A percentile compares a stretch with the other conserved stretches of the same genome.
Conservation (phyloP, 2,113 vertebrate species). For the Sporophila hypoxantha region DNA sequence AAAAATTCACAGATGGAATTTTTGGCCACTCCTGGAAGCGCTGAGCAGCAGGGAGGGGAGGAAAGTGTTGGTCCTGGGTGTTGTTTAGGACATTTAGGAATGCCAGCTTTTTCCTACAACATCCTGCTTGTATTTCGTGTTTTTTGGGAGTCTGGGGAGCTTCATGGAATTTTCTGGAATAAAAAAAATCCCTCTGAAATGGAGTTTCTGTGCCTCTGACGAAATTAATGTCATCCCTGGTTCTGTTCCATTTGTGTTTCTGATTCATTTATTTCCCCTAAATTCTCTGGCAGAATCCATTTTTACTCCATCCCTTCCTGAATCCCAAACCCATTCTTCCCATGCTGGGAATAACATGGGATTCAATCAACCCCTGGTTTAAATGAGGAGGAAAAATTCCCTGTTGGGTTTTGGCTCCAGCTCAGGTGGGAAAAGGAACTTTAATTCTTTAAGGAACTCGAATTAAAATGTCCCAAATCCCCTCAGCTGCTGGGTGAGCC, state of each 20-base stretch:
- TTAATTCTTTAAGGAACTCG: not conserved
- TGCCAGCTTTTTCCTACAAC: not conserved
- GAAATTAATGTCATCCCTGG: not conserved
- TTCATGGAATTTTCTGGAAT: not conserved
- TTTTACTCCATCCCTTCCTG: not conserved
- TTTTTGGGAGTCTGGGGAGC: not conserved
- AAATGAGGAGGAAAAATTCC: not conserved
- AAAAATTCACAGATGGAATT: not conserved
- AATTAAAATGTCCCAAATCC: not conserved
- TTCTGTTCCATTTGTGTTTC: not conserved
- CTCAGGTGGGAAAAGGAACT: not conserved
- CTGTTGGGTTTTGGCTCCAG: not conserved
- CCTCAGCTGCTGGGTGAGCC: not conserved
- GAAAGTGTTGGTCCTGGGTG: accelerated
- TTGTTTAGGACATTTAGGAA: not conserved
- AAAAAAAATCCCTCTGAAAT: not conserved
- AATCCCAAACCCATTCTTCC: not conserved
- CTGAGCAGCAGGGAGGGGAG: not conserved
- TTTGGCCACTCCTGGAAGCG: accelerated
- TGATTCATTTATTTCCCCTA: not conserved
- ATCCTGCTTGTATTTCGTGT: not conserved
- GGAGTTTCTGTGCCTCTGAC: not conserved
- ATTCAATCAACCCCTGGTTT: not conserved
- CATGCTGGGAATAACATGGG: accelerated
- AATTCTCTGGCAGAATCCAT: not conserved